Percentiles rank a stretch among this genome's conserved stretches.
phyloP scores from a whole-genome alignment of 2,113 vertebrate species.

The Ascaphus truei region DNA sequence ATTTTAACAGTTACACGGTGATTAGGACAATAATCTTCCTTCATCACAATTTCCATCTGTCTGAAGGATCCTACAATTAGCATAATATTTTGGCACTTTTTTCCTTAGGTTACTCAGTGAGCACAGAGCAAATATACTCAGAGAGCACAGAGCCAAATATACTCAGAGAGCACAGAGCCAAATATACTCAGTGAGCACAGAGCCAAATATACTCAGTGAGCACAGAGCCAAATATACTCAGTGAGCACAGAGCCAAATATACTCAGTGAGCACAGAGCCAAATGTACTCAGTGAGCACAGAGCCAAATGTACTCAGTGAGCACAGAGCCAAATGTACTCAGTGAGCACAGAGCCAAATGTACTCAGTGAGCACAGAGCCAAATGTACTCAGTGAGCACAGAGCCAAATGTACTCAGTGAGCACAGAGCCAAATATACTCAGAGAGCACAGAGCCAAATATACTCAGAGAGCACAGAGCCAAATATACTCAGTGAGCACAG shows the following conservation, averaged over 20 bases:
- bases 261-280: conserved; percentile 32
- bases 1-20: neutral
- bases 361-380: conserved; percentile 32
- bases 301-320: conserved; percentile 30
- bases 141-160: conserved; percentile 21
- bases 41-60: conserved; percentile 5
- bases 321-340: conserved; percentile 30
- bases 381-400: conserved; percentile 28
- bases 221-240: conserved; percentile 29
- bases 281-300: conserved; percentile 28
- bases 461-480: no score
- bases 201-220: conserved; percentile 30
- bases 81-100: conserved; percentile 25
- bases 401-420: conserved; percentile 30
- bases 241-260: conserved; percentile 31
- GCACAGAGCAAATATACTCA: no score
- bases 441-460: no score
- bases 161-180: conserved; percentile 31
- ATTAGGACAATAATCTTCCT: conserved; percentile 19
- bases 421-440: conserved; percentile 29
- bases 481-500: conserved; percentile 27
- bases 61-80: conserved; percentile 15
- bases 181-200: conserved; percentile 27
- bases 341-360: conserved; percentile 32
- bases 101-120: conserved; percentile 19